Evolutionary conservation across 2,113 vertebrate species (phyloP).

Genomic region (Glaucomys volans): DNA sequence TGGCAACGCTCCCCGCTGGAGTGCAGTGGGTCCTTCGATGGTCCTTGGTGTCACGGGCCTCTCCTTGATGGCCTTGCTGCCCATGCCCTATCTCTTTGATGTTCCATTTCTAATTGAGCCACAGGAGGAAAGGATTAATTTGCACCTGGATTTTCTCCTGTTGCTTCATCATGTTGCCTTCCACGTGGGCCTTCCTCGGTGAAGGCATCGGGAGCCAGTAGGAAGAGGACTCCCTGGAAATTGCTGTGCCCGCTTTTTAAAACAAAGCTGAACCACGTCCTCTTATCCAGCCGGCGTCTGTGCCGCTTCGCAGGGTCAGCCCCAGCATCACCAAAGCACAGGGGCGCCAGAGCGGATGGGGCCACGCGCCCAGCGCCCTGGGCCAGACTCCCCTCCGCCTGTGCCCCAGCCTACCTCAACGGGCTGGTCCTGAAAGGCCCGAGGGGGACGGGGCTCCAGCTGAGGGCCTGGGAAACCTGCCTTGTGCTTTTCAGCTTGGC

Average conservation of each 20-base stretch:
- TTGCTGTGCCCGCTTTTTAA: neutral
- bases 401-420: rapidly evolving
- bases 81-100: neutral
- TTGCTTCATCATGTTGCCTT: neutral
- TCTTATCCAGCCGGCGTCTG: neutral
- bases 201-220: neutral
- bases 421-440: neutral
- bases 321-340: neutral
- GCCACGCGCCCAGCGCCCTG: rapidly evolving
- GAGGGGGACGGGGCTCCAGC: rapidly evolving
- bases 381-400: neutral
- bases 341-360: neutral
- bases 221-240: neutral
- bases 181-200: neutral
- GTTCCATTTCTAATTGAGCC: neutral
- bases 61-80: neutral
- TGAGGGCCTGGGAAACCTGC: neutral
- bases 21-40: neutral
- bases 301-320: neutral
- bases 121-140: neutral
- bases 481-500: neutral
- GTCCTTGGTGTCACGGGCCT: neutral
- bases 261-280: neutral
- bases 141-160: neutral
- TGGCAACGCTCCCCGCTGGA: too few species aligned